A percentile compares a stretch with the other conserved stretches of the same genome.
phyloP scores from a whole-genome alignment of 2,888 invertebrate genomes.

The Leucania comma region DNA sequence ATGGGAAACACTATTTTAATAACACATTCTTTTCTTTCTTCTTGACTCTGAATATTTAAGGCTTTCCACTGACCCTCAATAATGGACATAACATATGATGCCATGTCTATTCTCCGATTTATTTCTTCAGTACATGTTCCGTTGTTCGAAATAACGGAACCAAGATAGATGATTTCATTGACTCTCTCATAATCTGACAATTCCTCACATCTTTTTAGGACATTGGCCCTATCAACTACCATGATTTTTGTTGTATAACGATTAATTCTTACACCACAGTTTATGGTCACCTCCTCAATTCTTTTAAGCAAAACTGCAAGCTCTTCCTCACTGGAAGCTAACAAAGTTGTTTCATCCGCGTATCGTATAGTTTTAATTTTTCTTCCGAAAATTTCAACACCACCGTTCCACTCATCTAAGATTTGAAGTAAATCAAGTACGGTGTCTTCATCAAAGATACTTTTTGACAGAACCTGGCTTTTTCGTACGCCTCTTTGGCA shows the following conservation, averaged over 20 bases:
- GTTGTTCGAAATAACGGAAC: slow-evolving; percentile 24
- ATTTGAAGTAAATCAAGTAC: neutral
- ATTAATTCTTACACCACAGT: slow-evolving; percentile 24
- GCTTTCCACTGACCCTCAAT: slow-evolving; percentile 7
- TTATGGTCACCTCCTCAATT: slow-evolving; percentile 13
- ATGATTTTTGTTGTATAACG: slow-evolving; percentile 28
- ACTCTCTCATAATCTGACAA: slow-evolving; percentile 23
- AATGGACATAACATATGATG: slow-evolving; percentile 8
- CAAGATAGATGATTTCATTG: slow-evolving; percentile 28
- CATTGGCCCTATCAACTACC: slow-evolving; percentile 23
- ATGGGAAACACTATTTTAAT: slow-evolving; percentile 11
- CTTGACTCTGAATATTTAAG: slow-evolving; percentile 4
- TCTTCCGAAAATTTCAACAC: slow-evolving; percentile 9
- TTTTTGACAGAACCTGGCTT: slow-evolving; percentile 14
- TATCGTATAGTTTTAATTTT: slow-evolving; percentile 15
- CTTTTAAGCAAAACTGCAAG: slow-evolving; percentile 9
- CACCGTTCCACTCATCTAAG: slow-evolving; percentile 3
- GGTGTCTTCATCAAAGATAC: slow-evolving; percentile 6
- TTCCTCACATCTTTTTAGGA: slow-evolving; percentile 15
- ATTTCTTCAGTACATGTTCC: slow-evolving; percentile 21
- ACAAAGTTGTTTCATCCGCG: slow-evolving; percentile 15
- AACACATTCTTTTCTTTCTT: slow-evolving; percentile 3
- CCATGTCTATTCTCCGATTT: slow-evolving; percentile 6
- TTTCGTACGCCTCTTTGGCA: slow-evolving; percentile 1
- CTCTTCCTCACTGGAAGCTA: slow-evolving; percentile 19